Conservation (phyloP, 2,888 invertebrate genomes). For the Leptinotarsa haldemani region DNA sequence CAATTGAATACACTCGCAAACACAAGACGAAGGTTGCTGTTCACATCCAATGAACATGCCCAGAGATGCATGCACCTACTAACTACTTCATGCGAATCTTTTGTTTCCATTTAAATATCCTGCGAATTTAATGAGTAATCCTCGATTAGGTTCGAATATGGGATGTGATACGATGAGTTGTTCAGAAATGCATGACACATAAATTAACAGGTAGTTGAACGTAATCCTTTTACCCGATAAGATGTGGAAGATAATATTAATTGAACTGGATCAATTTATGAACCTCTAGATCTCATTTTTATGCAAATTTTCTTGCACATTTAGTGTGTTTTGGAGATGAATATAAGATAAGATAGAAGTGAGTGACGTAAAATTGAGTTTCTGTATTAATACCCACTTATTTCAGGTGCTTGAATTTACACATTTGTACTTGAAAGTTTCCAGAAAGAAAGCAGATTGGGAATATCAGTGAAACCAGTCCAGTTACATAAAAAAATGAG, state of each 20-base stretch:
- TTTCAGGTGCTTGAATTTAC: too few species aligned
- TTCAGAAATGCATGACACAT: not conserved
- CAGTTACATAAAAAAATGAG: too few species aligned
- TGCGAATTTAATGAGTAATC: constrained; percentile 9
- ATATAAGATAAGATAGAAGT: too few species aligned
- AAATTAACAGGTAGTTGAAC: not conserved
- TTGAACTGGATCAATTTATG: not conserved
- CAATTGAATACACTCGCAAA: constrained; percentile 24
- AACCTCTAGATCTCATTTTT: not conserved
- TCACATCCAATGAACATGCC: constrained; percentile 33
- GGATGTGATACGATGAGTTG: constrained; percentile 3
- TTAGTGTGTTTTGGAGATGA: not conserved
- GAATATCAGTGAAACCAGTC: too few species aligned
- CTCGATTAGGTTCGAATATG: constrained; percentile 1
- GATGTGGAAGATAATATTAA: not conserved
- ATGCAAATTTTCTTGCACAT: not conserved
- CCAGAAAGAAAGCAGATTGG: too few species aligned
- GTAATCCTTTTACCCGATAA: not conserved
- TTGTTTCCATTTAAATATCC: constrained; percentile 11
- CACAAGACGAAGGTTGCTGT: constrained; percentile 33
- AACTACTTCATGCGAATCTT: constrained; percentile 14
- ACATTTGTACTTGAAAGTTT: too few species aligned
- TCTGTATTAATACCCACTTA: too few species aligned
- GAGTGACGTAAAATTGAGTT: too few species aligned
- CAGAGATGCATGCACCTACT: constrained; percentile 31